Base-by-base conservation (phyloP, 2,113 vertebrate genomes). In the Ceyx margarethae region DNA sequence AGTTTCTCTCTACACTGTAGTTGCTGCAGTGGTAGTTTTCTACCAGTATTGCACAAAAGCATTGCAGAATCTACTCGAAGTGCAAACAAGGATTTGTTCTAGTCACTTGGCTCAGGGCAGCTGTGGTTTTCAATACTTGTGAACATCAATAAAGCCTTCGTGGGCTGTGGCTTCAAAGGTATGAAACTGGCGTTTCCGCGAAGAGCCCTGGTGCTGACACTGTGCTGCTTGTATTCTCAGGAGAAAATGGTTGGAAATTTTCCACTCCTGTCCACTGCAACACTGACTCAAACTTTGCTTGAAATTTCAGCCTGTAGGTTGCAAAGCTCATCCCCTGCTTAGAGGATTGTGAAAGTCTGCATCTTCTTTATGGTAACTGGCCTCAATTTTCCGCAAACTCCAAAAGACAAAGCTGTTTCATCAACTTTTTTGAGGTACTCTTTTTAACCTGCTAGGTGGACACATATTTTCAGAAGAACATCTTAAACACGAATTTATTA, bases 281-380 rank as follows among this genome's bases (percentile, higher is more conserved):
- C 62, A 43, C 28, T 92, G 93, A 76, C 2, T 0, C 31, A 85
- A 50, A 15, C 40, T 87, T 25, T 57, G 8, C 51, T 89, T 85
- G 58, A 87, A 87, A 80, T 80, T 68, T 89, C 65, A 89, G 31
- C 58, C 51, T 56, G 64, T 46, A 80, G 75, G 54, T 61, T 94
- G 56, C 42, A 80, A 62, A 89, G 25, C 37, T 85, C 65, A 69
- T 50, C 15, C 51, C 25, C 64, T 18, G 10, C 79, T 69, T 69
- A 91, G 37, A 83, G 25, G 33, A 87, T 66, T 96, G 81, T 82
- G 79, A 85, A 96, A 94, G 33, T n/a, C 54, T 85, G 13, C 14
- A 46, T 73, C 45, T 75, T 83, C 56, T 72, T 81, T 0, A 3
- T 13, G 53, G 48, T 23, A 89, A 78, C 13, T 8, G 31, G 71